phyloP scores from a whole-genome alignment of 64 coral and sea anemone species.

The Porites australiensis region DNA sequence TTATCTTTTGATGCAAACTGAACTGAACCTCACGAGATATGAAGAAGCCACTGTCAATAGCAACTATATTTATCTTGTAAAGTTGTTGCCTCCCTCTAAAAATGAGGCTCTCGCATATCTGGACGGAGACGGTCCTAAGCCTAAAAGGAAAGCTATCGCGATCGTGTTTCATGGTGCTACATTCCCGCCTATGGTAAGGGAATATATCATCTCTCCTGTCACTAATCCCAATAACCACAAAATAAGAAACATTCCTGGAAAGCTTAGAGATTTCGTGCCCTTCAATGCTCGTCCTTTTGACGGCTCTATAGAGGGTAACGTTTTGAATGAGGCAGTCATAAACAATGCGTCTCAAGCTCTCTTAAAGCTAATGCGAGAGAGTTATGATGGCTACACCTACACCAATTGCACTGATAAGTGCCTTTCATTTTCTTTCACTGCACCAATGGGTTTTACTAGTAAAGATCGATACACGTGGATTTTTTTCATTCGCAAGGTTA shows the following conservation, averaged over 20 bases:
- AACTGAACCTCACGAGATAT: slow-evolving; percentile 62
- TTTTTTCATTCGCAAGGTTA: slow-evolving; percentile 44
- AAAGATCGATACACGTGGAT: slow-evolving; percentile 43
- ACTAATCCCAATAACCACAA: slow-evolving; percentile 17
- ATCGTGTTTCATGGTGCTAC: slow-evolving; percentile 64
- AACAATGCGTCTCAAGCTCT: slow-evolving; percentile 11
- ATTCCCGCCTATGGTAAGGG: slow-evolving; percentile 36
- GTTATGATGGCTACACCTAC: slow-evolving; percentile 76
- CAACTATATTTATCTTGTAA: slow-evolving; percentile 82
- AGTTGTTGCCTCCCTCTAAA: slow-evolving; percentile 75
- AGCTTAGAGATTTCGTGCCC: not conserved
- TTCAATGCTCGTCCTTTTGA: slow-evolving; percentile 42
- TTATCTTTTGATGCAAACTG: slow-evolving; percentile 46
- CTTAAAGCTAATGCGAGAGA: slow-evolving; percentile 56
- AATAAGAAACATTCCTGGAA: not conserved
- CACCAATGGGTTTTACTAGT: not conserved
- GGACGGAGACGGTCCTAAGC: slow-evolving; percentile 49
- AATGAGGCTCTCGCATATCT: slow-evolving; percentile 50
- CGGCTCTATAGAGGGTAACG: not conserved
- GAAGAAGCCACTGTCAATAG: slow-evolving; percentile 47
- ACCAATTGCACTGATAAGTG: slow-evolving; percentile 55
- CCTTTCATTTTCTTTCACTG: not conserved
- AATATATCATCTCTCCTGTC: slow-evolving; percentile 67
- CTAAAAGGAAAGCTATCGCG: slow-evolving; percentile 55
- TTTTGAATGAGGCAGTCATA: not conserved